Base-by-base conservation (phyloP, 2,888 invertebrate species). In the Hypolimnas misippus region DNA sequence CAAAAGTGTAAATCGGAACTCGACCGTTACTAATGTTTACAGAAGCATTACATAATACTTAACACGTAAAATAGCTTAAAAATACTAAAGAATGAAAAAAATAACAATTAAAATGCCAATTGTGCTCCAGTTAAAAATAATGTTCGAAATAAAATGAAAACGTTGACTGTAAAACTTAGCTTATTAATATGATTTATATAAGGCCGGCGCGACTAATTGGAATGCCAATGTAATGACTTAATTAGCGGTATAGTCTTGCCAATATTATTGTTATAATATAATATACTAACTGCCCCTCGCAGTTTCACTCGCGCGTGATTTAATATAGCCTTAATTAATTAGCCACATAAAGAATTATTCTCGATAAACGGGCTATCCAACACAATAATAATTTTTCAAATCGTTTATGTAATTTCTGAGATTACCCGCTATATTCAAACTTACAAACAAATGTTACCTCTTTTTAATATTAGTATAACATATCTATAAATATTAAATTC, bases 191-290 rank as follows among this genome's bases (percentile, higher is more conserved):
- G 19, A 56, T 64, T 64, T 56, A 35, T 25, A 42, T 35, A 53
- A 57, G 29, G 16, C 51, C 21, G 25, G 25, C n/a, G 35, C 19
- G 51, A 61, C 33, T 65, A 65, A 65, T 65, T 65, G 62, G 53
- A 57, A 56, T 57, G 21, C 57, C 53, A 17, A 53, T 62, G 14
- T 61, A 61, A 62, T 61, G 49, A 14, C 64, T 62, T 62, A 50
- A 65, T 65, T 65, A 56, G 55, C 44, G n/a, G 29, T 40, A 52
- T 44, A 25, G 16, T 59, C 25, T 17, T 25, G 35, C 4, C 33
- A 46, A 46, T 44, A 53, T 53, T 7, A 42, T 35, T 46, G 14
- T 46, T 53, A 35, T 14, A n/a, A 14, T 17, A n/a, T 16, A 14
- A 42, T n/a, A n/a, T n/a, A n/a, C n/a, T n/a, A n/a, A n/a, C n/a